Base-by-base conservation (phyloP, 1,140 invertebrate species). In the Holcopasites calliopsidis region DNA sequence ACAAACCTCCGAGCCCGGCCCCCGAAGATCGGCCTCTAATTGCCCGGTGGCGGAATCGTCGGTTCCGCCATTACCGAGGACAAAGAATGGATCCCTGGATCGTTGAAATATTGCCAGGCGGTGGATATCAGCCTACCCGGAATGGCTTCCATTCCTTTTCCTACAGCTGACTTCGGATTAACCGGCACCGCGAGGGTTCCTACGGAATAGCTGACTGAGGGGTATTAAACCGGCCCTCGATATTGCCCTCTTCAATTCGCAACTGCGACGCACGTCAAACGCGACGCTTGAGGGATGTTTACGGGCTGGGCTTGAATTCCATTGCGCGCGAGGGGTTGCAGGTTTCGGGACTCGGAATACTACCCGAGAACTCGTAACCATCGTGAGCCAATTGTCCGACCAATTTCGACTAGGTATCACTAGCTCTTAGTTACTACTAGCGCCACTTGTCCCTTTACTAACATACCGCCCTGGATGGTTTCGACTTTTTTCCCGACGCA, bases 91-190 rank as follows among this genome's bases (percentile, higher is more conserved):
- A 81, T 81, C 50, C 58, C 18, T 64, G 70, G 83, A 85, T 65
- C 61, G 77, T 76, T 85, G 83, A 85, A 85, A 82, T 85, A 85
- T 85, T 83, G 84, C 79, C 84, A 85, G 83, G 77, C 85, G 84
- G 65, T 50, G 84, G 74, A 42, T 85, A 84, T 84, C 83, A 78
- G 77, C 80, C 80, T 83, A 83, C n/a, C 65, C 47, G 80, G 73
- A 80, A 80, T 83, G 81, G 72, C 62, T 68, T 78, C 73, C 76
- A 84, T 86, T 86, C 77, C 81, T 85, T 86, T n/a, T 82, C 76
- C 70, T 57, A 71, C 81, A 82, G 84, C 84, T 86, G 84, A 86
- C 82, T 86, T 55, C 76, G 84, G 82, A 82, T 85, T 86, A 86
- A 79, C 76, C 78, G 60, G 75, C 33, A 10, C 81, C 80, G 73